These are phyloP conservation scores for Hipposideros armiger DNA, from an alignment of 2,113 vertebrate species.

Conservation along the genomic window DNA sequence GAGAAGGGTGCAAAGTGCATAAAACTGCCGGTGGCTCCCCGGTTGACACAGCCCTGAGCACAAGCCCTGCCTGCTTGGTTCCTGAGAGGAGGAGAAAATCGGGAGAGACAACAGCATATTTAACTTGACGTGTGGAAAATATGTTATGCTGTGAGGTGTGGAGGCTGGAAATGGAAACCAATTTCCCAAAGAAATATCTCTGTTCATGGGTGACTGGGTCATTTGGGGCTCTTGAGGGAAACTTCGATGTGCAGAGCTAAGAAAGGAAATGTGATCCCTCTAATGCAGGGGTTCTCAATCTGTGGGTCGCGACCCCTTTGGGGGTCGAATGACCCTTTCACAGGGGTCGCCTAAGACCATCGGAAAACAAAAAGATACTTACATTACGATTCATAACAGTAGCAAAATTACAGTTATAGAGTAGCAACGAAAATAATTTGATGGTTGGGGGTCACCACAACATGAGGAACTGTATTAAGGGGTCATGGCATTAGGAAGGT, in stretches of 20 bases:
- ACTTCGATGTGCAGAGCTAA: conserved; percentile 24
- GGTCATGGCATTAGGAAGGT: too few relatives aligned
- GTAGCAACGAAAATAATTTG: too few relatives aligned
- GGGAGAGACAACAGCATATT: conserved; percentile 63
- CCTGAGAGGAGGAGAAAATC: conserved; percentile 57
- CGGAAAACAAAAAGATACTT: too few relatives aligned
- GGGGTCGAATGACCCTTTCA: too few relatives aligned
- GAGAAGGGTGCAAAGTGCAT: background rate
- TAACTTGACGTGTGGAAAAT: conserved; percentile 73
- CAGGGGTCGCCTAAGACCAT: too few relatives aligned
- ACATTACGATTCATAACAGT: too few relatives aligned
- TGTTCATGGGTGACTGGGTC: conserved; percentile 62
- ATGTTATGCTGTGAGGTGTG: conserved; percentile 70
- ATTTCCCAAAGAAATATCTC: conserved; percentile 75
- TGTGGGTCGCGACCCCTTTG: too few relatives aligned
- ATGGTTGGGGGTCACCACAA: too few relatives aligned
- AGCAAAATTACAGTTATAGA: too few relatives aligned
- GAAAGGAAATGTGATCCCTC: conserved; percentile 51
- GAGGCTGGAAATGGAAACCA: conserved; percentile 72
- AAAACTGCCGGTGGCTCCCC: background rate
- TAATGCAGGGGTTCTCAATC: background rate
- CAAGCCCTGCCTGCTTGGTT: background rate
- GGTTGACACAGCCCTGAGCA: background rate
- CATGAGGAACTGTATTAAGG: too few relatives aligned
- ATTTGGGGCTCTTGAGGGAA: conserved; percentile 41